Conservation (phyloP, 2,888 invertebrate species). For the Drosophila nr. perissopoda region DNA sequence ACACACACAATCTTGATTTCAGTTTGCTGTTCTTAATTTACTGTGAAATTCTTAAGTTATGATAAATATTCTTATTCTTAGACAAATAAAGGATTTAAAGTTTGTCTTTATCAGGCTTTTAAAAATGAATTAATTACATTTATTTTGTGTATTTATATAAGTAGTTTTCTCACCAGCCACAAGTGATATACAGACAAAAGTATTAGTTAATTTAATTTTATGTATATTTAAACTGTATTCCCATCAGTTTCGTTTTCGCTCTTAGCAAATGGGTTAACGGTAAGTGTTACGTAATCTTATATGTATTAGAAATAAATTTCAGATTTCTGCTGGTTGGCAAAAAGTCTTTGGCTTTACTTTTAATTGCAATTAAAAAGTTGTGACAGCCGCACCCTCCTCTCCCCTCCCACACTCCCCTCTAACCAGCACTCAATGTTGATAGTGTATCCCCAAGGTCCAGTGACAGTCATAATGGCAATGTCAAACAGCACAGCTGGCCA, state of each 20-base stretch:
- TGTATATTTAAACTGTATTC: not conserved
- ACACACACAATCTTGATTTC: not conserved
- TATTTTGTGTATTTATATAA: too few species aligned
- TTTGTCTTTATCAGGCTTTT: too few species aligned
- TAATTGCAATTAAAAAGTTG: slow-evolving; percentile 79
- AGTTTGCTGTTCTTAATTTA: not conserved
- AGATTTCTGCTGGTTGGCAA: slow-evolving; percentile 27
- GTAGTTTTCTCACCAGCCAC: not conserved
- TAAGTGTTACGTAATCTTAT: not conserved
- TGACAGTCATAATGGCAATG: slow-evolving; percentile 71
- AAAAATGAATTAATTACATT: too few species aligned
- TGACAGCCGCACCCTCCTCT: slow-evolving; percentile 33
- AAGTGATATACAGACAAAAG: not conserved
- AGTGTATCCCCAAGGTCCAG: slow-evolving; percentile 58
- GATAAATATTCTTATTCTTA: not conserved
- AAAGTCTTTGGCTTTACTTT: slow-evolving; percentile 65
- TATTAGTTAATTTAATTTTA: not conserved
- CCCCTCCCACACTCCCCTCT: not conserved
- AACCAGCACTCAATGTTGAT: slow-evolving; percentile 19
- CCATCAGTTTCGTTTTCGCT: not conserved
- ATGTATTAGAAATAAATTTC: not conserved
- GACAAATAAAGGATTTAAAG: too few species aligned
- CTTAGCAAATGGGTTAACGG: not conserved
- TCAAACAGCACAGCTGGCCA: slow-evolving; percentile 17
- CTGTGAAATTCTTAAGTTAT: not conserved